Base-by-base conservation (phyloP, 2,797 vertebrate genomes). In the Periparus ater region DNA sequence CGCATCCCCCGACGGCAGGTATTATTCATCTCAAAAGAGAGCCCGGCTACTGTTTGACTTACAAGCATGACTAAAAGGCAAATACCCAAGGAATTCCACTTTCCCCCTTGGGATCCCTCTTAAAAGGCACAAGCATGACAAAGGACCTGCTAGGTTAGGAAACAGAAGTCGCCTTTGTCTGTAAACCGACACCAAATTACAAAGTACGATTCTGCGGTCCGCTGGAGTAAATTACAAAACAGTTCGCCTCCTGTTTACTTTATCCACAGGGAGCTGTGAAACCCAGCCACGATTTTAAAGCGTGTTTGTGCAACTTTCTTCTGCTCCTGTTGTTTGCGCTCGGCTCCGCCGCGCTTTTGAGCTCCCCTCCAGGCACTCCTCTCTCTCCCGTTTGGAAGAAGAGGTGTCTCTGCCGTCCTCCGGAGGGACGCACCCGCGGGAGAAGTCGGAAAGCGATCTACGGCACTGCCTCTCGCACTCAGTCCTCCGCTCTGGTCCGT, bases 141-240 rank as follows among this genome's bases (percentile, higher is more conserved):
- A 83, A 73, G 84, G 94, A 97, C 86, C 84, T 92, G 88, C 93
- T 92, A 94, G 89, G 84, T 96, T 88, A 94, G 95, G 95, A 97
- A 96, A 95, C 94, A 95, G 89, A 94, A 96, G 91, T 88, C 85
- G 88, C 86, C 80, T 89, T 58, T 57, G 78, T 91, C 90, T 95
- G 97, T 97, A 98, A 98, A 95, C 79, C 22, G 96, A 98, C 93
- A 96, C 97, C 95, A 88, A 97, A 97, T 96, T 96, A 97, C 95
- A 89, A 97, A 96, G 92, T 84, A 78, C 81, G 82, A 65, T 88
- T 88, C 78, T 48, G 95, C 53, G 89, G 94, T 86, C 88, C 78
- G 84, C 83, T 91, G 91, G 79, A 53, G 95, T 90, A 95, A 96
- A 96, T 96, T 89, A 96, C 95, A 96, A 92, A 96, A 94, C 93